Evolutionary conservation across 2,888 invertebrate species (phyloP).

Genomic region (Cacoxenus indagator): DNA sequence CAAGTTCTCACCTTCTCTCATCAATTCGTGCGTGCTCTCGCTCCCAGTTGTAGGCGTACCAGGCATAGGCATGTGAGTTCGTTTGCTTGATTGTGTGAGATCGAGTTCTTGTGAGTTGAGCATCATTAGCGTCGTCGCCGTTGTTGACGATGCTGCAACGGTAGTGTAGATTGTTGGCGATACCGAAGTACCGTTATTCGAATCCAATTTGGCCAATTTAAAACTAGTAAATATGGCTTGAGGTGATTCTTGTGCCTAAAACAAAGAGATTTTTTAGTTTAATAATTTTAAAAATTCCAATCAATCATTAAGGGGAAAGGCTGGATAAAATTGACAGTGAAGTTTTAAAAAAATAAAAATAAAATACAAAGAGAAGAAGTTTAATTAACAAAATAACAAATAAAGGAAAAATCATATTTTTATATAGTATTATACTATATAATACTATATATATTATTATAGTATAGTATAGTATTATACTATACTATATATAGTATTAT

Average conservation of each 20-base stretch:
- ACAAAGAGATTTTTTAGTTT: conserved; percentile 9
- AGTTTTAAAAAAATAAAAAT: background rate
- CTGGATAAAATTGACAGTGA: conserved; percentile 36
- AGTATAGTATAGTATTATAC: too few relatives aligned
- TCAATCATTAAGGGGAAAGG: conserved; percentile 22
- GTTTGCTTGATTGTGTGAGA: background rate
- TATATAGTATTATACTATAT: too few relatives aligned
- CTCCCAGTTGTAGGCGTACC: conserved; percentile 19
- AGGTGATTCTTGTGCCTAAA: conserved; percentile 78
- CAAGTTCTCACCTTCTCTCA: conserved; percentile 16
- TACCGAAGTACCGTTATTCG: background rate
- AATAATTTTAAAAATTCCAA: conserved; percentile 3
- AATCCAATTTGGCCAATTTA: conserved; percentile 81
- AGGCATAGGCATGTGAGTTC: background rate
- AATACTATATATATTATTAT: too few relatives aligned
- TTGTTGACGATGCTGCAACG: conserved; percentile 2
- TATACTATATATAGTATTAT: too few relatives aligned
- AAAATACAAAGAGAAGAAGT: too few relatives aligned
- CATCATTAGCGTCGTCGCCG: background rate
- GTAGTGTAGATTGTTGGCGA: conserved; percentile 10
- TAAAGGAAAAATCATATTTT: too few relatives aligned
- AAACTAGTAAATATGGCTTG: conserved; percentile 95
- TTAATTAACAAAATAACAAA: too few relatives aligned
- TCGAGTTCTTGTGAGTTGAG: conserved; percentile 41
- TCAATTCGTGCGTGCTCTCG: background rate